A percentile compares a stretch with the other conserved stretches of the same genome.
Conservation (phyloP, 2,888 invertebrate species). For the Rhagophthalmus giganteus region DNA sequence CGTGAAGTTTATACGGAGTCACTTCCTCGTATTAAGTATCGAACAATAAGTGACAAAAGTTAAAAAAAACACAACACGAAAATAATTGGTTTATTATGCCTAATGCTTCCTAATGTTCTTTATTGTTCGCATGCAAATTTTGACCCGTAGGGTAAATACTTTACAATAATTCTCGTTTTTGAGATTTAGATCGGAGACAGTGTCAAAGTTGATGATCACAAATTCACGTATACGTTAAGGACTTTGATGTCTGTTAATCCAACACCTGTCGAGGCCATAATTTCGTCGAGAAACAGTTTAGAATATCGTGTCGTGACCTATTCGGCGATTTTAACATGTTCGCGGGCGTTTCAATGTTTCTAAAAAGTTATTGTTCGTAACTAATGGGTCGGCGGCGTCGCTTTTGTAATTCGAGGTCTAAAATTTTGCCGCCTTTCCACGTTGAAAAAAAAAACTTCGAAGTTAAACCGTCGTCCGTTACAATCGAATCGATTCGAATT, state of each 20-base stretch:
- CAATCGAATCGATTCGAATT: too few relatives aligned
- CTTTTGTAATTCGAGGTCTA: slow-evolving; percentile 11
- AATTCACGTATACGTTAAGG: too few relatives aligned
- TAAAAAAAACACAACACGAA: slow-evolving; percentile 27
- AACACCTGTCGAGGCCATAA: not conserved
- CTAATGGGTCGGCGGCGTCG: slow-evolving; percentile 16
- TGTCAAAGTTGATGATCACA: slow-evolving; percentile 13
- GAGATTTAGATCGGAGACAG: slow-evolving; percentile 13
- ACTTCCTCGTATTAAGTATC: slow-evolving; percentile 27
- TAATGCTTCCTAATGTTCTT: slow-evolving; percentile 29
- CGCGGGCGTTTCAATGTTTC: slow-evolving; percentile 6
- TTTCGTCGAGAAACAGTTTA: too few relatives aligned
- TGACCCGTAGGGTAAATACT: slow-evolving; percentile 20
- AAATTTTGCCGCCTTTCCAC: slow-evolving; percentile 2
- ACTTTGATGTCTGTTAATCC: not conserved
- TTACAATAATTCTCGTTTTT: slow-evolving; percentile 19
- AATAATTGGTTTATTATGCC: slow-evolving; percentile 33
- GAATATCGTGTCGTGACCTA: too few relatives aligned
- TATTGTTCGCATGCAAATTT: slow-evolving; percentile 26
- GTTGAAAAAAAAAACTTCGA: slow-evolving; percentile 1
- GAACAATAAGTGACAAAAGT: slow-evolving; percentile 29
- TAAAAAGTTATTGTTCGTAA: slow-evolving; percentile 17
- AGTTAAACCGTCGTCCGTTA: too few relatives aligned
- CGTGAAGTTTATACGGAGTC: slow-evolving; percentile 15
- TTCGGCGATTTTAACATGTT: too few relatives aligned